Conservation (phyloP, 1,140 invertebrate genomes). For the Drosophila gunungcola region DNA sequence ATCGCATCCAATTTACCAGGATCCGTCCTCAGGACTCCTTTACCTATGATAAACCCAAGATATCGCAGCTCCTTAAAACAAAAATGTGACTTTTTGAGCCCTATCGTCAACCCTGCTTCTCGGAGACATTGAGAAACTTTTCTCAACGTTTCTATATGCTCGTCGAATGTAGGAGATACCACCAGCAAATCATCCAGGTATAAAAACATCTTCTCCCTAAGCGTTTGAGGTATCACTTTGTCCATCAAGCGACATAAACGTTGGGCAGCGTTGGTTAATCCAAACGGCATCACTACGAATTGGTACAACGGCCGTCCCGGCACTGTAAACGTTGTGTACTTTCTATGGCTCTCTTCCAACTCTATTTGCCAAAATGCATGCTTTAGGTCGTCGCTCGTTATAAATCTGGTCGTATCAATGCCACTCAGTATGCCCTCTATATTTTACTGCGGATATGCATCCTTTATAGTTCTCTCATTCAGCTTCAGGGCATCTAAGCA, state of each 20-base stretch:
- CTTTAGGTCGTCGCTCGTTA: not conserved
- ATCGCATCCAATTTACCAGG: constrained; percentile 46
- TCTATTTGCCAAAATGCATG: constrained; percentile 8
- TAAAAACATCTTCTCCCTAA: not conserved
- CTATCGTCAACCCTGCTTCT: constrained; percentile 84
- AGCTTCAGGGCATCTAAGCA: constrained; percentile 8
- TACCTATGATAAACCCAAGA: constrained; percentile 22
- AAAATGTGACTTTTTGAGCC: constrained; percentile 85
- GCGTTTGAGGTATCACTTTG: not conserved
- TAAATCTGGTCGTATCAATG: not conserved
- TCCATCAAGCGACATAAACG: constrained; percentile 8
- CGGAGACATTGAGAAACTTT: not conserved
- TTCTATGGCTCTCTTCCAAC: not conserved
- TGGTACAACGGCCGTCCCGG: not conserved
- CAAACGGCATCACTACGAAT: constrained; percentile 2
- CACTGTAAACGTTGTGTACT: constrained; percentile 2
- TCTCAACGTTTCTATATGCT: not conserved
- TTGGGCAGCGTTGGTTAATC: constrained; percentile 16
- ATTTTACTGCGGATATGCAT: constrained; percentile 5
- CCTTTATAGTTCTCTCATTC: not conserved
- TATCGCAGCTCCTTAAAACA: constrained; percentile 38
- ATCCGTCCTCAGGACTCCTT: constrained; percentile 26
- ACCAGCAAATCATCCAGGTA: constrained; percentile 6
- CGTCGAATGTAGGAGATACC: not conserved
- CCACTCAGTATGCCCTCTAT: constrained; percentile 1